phyloP scores from a whole-genome alignment of 2,797 vertebrate species.

The Argyrosomus regius region DNA sequence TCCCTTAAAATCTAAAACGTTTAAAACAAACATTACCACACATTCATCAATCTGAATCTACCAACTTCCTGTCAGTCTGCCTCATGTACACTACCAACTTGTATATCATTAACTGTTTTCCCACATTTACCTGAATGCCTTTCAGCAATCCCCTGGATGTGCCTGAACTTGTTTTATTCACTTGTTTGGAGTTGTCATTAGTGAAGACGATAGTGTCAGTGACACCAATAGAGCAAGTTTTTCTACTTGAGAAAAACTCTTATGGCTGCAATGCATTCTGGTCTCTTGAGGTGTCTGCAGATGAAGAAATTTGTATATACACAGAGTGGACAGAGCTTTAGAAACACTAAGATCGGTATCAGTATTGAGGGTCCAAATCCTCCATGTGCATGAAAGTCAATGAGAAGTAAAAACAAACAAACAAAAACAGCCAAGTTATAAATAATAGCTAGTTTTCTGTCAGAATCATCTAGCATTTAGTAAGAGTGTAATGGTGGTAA shows the following conservation, averaged over 20 bases:
- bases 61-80: background rate
- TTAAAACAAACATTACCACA: background rate
- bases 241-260: constrained; percentile 13
- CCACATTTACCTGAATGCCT: constrained; percentile 28
- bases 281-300: background rate
- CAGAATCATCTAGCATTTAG: too few species aligned
- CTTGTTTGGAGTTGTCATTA: background rate
- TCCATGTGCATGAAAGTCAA: background rate
- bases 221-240: constrained; percentile 25
- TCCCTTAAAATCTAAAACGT: constrained; percentile 2
- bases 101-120: constrained; percentile 16
- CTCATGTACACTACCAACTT: background rate
- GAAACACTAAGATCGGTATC: background rate
- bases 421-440: background rate
- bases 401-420: background rate
- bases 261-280: background rate
- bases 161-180: constrained; percentile 33
- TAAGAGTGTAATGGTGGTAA: too few species aligned
- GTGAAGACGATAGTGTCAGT: constrained; percentile 18
- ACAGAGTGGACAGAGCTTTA: background rate
- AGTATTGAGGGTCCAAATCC: background rate
- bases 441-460: too few species aligned
- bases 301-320: background rate
- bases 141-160: constrained; percentile 7
- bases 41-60: background rate